Evolutionary conservation across 2,113 vertebrate genomes (phyloP), one percentile per base, ranked within the genome.

Genomic region (Hydrochoerus hydrochaeris): DNA sequence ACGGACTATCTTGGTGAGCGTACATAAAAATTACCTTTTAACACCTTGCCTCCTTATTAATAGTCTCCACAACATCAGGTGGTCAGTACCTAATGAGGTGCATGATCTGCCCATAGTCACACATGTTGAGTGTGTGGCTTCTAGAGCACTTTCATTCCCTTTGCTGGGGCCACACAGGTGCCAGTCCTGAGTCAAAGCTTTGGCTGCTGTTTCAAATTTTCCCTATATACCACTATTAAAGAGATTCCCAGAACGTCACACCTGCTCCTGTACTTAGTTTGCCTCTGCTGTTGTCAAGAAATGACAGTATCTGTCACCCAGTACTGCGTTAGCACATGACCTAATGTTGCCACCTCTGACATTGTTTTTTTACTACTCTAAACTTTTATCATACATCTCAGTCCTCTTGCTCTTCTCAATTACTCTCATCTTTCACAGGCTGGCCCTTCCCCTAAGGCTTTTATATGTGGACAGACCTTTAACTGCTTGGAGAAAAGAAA

Each of bases 401-500:
- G 24, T n/a, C 75, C 49, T 81, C 91, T 52, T 80, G 19, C 32
- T 94, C 11, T 26, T 91, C 30, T 63, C 12, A 46, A 32, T 67
- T 41, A 80, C 26, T 85, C 54, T n/a, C 67, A 63, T 62, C 2
- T 30, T 75, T 57, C 58, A 41, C 19, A 1, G 22, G 8, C 19
- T 28, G 5, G 24, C 1, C 1, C 22, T 75, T 58, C 52, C 32
- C 32, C 26, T 38, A 9, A 8, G 13, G 46, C 44, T 88, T 94
- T 60, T 73, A 44, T n/a, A 65, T 88, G 58, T 88, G 26, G 69
- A 28, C 20, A 69, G 73, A 46, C 19, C 12, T 69, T 46, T 62
- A 69, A 28, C 62, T 49, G 30, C 77, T 86, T 87, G 32, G 80
- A 80, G 49, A 94, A 90, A 94, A 63, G 46, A 67, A 90, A 87